Evolutionary conservation across 2,888 invertebrate species (phyloP).

Genomic region (Thumatha senex): DNA sequence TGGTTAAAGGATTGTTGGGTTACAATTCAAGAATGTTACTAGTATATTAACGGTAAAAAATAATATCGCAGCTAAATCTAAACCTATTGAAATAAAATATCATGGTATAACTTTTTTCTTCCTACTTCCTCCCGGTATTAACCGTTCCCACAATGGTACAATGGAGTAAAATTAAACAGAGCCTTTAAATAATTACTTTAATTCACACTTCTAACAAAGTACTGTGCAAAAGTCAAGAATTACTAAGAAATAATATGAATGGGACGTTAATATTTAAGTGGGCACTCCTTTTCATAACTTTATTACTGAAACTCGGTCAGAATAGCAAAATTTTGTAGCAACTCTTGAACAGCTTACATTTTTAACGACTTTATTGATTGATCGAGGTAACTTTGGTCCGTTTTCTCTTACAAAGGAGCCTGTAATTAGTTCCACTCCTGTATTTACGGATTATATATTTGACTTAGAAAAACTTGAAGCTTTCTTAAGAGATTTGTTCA

Average conservation of each 20-base stretch:
- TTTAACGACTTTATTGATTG: conserved; percentile 37
- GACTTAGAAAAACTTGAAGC: neutral
- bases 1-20: no score
- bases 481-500: neutral
- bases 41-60: no score
- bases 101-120: no score
- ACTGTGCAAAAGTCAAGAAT: conserved; percentile 3
- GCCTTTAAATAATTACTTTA: neutral
- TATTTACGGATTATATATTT: conserved; percentile 1
- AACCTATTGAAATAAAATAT: no score
- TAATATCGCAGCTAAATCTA: no score
- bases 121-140: no score
- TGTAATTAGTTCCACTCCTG: conserved; percentile 12
- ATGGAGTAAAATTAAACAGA: conserved; percentile 1
- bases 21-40: no score
- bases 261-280: conserved; percentile 18
- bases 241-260: conserved; percentile 11
- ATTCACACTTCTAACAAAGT: neutral
- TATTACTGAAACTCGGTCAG: conserved; percentile 1
- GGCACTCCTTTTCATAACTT: conserved; percentile 13
- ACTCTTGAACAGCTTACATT: conserved; percentile 20
- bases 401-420: conserved; percentile 17
- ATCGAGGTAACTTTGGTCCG: conserved; percentile 17
- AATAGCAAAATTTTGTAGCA: conserved; percentile 17
- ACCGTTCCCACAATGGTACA: neutral